Percentiles rank a stretch among this genome's conserved stretches.
Conservation (phyloP, 2,888 invertebrate species). For the Spodoptera picta region DNA sequence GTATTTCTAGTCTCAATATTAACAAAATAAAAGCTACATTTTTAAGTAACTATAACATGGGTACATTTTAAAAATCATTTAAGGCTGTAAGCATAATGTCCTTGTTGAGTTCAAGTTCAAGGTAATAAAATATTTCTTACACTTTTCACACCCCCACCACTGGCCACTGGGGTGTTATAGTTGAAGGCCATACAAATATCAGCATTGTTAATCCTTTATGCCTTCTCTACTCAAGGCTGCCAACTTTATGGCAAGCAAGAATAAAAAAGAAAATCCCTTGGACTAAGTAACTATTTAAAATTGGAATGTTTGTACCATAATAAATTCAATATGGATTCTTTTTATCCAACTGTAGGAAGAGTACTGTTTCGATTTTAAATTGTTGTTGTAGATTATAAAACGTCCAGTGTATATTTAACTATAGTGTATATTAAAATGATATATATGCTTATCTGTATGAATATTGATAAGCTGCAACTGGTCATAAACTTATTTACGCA, state of each 20-base stretch:
- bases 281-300: too few relatives aligned
- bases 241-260: constrained; percentile 34
- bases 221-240: constrained; percentile 38
- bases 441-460: too few relatives aligned
- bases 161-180: constrained; percentile 20
- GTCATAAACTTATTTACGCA: too few relatives aligned
- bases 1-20: background rate
- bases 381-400: too few relatives aligned
- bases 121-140: constrained; percentile 40
- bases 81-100: constrained; percentile 19
- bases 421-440: too few relatives aligned
- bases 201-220: constrained; percentile 42
- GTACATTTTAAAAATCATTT: background rate
- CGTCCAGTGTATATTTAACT: too few relatives aligned
- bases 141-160: constrained; percentile 22
- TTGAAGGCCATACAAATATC: constrained; percentile 47
- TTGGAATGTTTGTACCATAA: too few relatives aligned
- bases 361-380: too few relatives aligned
- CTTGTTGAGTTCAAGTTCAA: constrained; percentile 10
- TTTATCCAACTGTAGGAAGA: too few relatives aligned
- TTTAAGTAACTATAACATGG: background rate
- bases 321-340: too few relatives aligned
- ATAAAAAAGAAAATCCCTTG: constrained; percentile 25
- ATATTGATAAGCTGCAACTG: too few relatives aligned
- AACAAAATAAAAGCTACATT: background rate